A percentile compares a stretch with the other conserved stretches of the same genome.
These are phyloP conservation scores for Sthenelais limicola DNA, from an alignment of 2,888 invertebrate genomes.

Conservation along the genomic window DNA sequence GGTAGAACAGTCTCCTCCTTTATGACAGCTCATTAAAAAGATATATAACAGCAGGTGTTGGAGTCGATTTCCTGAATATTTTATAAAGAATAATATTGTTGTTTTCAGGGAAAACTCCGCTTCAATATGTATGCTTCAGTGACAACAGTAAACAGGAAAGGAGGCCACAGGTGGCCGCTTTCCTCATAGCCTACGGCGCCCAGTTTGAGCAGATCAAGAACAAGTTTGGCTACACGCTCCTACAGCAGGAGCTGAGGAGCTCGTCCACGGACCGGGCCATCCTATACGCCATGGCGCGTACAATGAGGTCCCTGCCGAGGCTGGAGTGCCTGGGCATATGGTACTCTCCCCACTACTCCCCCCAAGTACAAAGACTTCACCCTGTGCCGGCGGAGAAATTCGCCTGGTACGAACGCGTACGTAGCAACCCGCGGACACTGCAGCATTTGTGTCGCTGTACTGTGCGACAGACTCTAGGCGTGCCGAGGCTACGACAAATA, in stretches of 20 bases:
- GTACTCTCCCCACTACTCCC: constrained; percentile 46
- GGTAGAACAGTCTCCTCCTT: too few species aligned
- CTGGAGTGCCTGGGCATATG: constrained; percentile 55
- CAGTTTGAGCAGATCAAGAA: constrained; percentile 59
- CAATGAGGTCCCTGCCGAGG: constrained; percentile 58
- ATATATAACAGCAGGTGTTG: not conserved
- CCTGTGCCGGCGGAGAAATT: constrained; percentile 52
- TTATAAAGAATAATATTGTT: constrained; percentile 13
- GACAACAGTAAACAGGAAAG: constrained; percentile 60
- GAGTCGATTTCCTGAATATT: not conserved
- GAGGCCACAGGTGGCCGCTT: constrained; percentile 62
- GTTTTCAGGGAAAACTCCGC: constrained; percentile 63
- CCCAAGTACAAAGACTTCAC: constrained; percentile 36
- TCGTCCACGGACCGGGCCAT: constrained; percentile 47
- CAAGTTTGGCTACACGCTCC: constrained; percentile 59
- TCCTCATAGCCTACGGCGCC: constrained; percentile 68
- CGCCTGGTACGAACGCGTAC: constrained; percentile 62
- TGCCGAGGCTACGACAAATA: constrained; percentile 57
- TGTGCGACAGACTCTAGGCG: constrained; percentile 60
- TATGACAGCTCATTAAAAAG: not conserved
- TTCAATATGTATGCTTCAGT: constrained; percentile 68
- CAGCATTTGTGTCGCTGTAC: constrained; percentile 67
- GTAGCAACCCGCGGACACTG: constrained; percentile 61
- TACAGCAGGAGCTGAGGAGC: constrained; percentile 61
- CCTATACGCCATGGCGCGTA: constrained; percentile 60